A percentile compares a stretch with the other conserved stretches of the same genome.
These are phyloP conservation scores for Aldabrachelys gigantea DNA, from an alignment of 2,113 vertebrate species.

Conservation along the genomic window DNA sequence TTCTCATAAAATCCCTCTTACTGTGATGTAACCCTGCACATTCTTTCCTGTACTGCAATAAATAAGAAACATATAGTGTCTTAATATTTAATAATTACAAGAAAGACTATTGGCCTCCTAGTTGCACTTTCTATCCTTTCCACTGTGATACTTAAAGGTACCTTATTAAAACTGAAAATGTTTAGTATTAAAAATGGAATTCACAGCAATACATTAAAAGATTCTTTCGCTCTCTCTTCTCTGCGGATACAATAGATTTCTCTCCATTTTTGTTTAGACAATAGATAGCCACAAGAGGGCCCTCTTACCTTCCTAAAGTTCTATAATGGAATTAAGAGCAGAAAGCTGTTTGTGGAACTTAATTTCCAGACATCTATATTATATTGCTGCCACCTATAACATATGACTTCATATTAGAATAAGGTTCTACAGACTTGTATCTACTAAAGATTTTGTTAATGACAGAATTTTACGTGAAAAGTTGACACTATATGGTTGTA, in stretches of 20 bases:
- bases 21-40: background rate
- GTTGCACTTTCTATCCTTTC: background rate
- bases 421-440: slow-evolving; percentile 28
- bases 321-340: background rate
- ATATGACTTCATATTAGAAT: background rate
- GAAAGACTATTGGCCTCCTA: background rate
- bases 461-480: slow-evolving; percentile 33
- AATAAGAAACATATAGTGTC: background rate
- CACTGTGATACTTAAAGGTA: background rate
- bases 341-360: slow-evolving; percentile 33
- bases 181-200: background rate
- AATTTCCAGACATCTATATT: slow-evolving; percentile 40
- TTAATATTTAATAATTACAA: background rate
- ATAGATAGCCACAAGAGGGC: slow-evolving; percentile 72
- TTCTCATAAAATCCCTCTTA: background rate
- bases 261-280: background rate
- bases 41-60: background rate
- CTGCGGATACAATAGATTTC: background rate
- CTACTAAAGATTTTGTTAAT: background rate
- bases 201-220: slow-evolving; percentile 6
- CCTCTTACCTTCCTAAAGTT: slow-evolving; percentile 63
- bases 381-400: background rate
- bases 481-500: background rate
- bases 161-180: background rate
- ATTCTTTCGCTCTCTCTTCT: background rate